Conservation (phyloP, 53 echinoderm and acorn worm species). For the Echinometra lucunter region DNA sequence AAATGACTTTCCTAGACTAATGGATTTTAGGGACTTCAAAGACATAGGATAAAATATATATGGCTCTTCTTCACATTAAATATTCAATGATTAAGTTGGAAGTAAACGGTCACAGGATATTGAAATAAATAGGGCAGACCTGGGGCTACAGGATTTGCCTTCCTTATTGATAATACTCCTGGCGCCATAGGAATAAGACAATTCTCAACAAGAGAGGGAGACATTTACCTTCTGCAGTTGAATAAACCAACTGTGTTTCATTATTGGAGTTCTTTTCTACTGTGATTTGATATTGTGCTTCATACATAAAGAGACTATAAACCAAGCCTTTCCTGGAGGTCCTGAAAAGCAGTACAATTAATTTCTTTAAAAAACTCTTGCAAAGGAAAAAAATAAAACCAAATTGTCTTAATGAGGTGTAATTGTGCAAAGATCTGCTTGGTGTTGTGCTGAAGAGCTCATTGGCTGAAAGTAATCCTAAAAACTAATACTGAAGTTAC, state of each 20-base stretch:
- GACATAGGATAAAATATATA: not conserved
- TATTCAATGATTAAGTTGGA: not conserved
- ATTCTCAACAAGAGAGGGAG: slow-evolving; percentile 37
- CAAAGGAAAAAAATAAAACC: too few relatives aligned
- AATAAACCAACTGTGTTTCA: not conserved
- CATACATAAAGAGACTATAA: too few relatives aligned
- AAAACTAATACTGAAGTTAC: too few relatives aligned
- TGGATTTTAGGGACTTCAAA: not conserved
- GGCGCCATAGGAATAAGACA: slow-evolving; percentile 10
- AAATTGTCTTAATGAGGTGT: too few relatives aligned
- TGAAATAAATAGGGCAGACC: not conserved
- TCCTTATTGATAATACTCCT: not conserved
- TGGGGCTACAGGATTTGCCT: not conserved
- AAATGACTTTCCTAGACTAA: not conserved
- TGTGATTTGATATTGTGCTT: too few relatives aligned
- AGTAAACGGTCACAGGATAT: not conserved
- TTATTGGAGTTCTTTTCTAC: too few relatives aligned
- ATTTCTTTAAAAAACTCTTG: too few relatives aligned
- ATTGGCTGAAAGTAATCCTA: too few relatives aligned
- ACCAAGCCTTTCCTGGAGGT: too few relatives aligned
- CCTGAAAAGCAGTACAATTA: too few relatives aligned
- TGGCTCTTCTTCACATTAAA: not conserved
- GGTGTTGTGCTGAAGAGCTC: too few relatives aligned
- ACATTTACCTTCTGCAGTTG: slow-evolving; percentile 1
- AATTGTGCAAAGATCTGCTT: too few relatives aligned